These are phyloP conservation scores for Calliopsis andreniformis DNA, from an alignment of 1,140 invertebrate species.

Conservation along the genomic window DNA sequence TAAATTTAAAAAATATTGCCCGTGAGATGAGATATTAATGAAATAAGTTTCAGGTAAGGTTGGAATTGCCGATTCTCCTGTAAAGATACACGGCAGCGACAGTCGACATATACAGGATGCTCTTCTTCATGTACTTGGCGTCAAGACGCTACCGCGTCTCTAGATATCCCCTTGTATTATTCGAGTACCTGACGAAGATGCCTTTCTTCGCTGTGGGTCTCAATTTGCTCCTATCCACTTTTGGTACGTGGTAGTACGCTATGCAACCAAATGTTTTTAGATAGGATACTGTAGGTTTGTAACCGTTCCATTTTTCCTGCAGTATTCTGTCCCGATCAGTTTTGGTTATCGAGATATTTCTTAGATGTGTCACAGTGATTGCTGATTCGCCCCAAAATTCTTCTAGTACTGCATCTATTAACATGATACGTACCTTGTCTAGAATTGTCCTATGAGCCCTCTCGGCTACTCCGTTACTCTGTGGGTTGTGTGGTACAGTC, in stretches of 20 bases:
- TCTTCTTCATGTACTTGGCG: no score
- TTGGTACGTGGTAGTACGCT: constrained; percentile 8
- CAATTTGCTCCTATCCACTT: neutral
- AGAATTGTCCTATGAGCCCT: neutral
- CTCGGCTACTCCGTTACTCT: constrained; percentile 12
- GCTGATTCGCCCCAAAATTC: neutral
- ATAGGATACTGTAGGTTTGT: neutral
- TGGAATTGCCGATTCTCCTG: no score
- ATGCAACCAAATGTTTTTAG: constrained; percentile 8
- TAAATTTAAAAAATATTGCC: no score
- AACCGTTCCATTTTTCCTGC: neutral
- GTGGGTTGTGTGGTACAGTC: constrained; percentile 16
- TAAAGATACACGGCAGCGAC: no score
- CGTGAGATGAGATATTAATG: no score
- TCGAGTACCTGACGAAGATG: neutral
- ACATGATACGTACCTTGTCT: neutral
- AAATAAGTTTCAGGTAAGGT: no score
- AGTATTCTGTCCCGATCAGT: neutral
- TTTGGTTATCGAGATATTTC: neutral
- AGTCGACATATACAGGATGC: no score
- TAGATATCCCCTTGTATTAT: no score
- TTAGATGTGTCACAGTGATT: neutral
- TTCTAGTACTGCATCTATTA: neutral
- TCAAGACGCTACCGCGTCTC: no score
- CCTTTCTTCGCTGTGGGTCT: neutral